Evolutionary conservation across 1,140 invertebrate genomes (phyloP), one percentile per base, ranked within the genome.

Genomic region (Drusus annulatus): DNA sequence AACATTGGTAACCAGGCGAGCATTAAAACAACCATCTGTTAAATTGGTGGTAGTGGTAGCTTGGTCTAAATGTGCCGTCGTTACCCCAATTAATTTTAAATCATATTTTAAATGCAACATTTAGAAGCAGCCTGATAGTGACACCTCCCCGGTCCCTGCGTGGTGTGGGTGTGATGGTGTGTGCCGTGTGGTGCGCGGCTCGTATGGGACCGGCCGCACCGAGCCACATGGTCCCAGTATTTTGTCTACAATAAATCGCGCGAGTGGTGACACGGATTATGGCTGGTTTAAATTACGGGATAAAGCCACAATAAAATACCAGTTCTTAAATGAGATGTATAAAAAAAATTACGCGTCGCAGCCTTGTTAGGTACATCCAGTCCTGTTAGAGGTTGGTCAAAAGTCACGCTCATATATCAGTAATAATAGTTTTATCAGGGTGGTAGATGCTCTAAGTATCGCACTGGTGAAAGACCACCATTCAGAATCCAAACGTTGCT

Each of bases 251-350:
- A 80, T 83, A 83, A 83, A 83, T 83, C 82, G 82, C 80, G 74
- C 78, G 78, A 83, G 82, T 83, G 82, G 82, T 83, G 82, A 83
- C 82, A 83, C 74, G 80, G 80, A 83, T 81, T 81, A 81, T 81
- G 82, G 82, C 80, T 78, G 82, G 76, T 83, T 83, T 83, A 83
- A 83, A 83, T 83, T 83, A 83, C 80, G 77, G 82, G 80, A 83
- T 83, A 69, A 83, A 83, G 80, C 79, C 79, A 80, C 82, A 81
- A 83, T 79, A 83, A 83, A 83, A 83, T 81, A 83, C 82, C 80
- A 76, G 82, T 81, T 83, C 79, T 81, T 83, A 81, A 82, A 81
- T 83, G 82, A 83, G 82, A 83, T 78, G 77, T 81, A 78, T 52
- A 80, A 83, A 79, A 81, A 83, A 78, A 76, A 76, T 69, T 74